Conservation (phyloP, 2,888 invertebrate genomes). For the Nebria salina region DNA sequence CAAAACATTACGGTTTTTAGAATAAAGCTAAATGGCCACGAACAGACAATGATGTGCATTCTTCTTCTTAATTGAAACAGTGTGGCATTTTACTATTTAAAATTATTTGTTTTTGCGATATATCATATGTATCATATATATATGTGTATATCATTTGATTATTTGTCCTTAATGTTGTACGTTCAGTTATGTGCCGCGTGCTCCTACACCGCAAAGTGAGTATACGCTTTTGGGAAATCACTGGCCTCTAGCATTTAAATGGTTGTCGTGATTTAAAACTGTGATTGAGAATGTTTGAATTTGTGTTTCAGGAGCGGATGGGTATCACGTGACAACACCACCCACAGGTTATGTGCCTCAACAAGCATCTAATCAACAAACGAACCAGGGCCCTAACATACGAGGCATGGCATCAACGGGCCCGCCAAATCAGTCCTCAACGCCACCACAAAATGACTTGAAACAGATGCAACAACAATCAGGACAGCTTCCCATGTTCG, state of each 20-base stretch:
- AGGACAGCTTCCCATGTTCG: slow-evolving; percentile 53
- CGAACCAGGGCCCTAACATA: slow-evolving; percentile 58
- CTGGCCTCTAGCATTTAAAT: not conserved
- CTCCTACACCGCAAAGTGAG: slow-evolving; percentile 53
- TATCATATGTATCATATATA: no score
- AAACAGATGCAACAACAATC: slow-evolving; percentile 57
- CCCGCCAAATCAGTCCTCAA: slow-evolving; percentile 62
- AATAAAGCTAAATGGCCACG: no score
- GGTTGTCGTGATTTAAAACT: not conserved
- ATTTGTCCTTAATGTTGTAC: slow-evolving; percentile 42
- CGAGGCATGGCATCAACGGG: slow-evolving; percentile 58
- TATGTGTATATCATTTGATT: no score
- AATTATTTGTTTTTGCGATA: no score
- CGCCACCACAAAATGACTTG: slow-evolving; percentile 61
- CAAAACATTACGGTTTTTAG: no score
- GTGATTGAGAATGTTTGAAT: slow-evolving; percentile 24
- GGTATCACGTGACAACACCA: slow-evolving; percentile 54
- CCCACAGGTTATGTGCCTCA: slow-evolving; percentile 53
- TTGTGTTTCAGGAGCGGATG: slow-evolving; percentile 57
- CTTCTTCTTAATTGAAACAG: not conserved
- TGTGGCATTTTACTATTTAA: no score
- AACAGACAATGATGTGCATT: not conserved
- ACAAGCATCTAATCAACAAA: slow-evolving; percentile 58
- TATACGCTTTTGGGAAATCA: slow-evolving; percentile 41
- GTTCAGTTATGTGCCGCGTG: slow-evolving; percentile 48